Percentiles rank a stretch among this genome's conserved stretches.
phyloP scores from a whole-genome alignment of 2,797 vertebrate species.

The Poeciliopsis infans region DNA sequence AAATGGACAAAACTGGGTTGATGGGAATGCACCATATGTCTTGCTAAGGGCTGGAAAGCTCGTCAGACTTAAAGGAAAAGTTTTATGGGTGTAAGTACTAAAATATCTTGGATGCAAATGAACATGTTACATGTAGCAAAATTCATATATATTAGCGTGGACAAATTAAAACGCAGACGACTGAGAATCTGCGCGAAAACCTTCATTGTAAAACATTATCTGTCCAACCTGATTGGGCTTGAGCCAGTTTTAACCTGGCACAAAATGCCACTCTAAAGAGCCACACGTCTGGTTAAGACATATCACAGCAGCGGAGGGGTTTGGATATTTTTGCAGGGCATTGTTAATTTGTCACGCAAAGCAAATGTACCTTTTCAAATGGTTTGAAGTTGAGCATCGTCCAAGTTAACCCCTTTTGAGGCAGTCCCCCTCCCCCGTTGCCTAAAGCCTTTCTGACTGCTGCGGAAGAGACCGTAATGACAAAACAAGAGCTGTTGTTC shows the following conservation, averaged over 20 bases:
- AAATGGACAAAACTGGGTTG: too few relatives aligned
- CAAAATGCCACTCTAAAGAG: not conserved
- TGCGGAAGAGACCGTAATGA: constrained; percentile 65
- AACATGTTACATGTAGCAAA: not conserved
- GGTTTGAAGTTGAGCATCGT: constrained; percentile 5
- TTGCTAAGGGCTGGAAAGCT: not conserved
- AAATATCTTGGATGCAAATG: not conserved
- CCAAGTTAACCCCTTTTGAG: constrained; percentile 29
- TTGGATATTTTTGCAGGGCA: not conserved
- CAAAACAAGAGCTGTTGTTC: constrained; percentile 60
- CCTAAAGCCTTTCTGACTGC: constrained; percentile 42
- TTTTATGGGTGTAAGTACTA: not conserved
- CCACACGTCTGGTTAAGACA: not conserved
- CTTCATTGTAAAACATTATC: not conserved
- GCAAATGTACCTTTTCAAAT: not conserved
- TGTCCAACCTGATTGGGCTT: not conserved
- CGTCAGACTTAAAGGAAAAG: not conserved
- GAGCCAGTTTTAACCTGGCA: not conserved
- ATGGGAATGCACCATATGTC: too few relatives aligned
- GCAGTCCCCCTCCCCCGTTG: constrained; percentile 9
- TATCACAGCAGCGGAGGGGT: not conserved
- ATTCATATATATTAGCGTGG: not conserved
- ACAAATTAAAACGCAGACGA: not conserved
- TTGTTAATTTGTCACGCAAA: not conserved
- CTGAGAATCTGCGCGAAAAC: not conserved